Percentiles rank a stretch among this genome's conserved stretches.
phyloP scores from a whole-genome alignment of 1,140 invertebrate genomes.

The Ceratosolen solmsi region DNA sequence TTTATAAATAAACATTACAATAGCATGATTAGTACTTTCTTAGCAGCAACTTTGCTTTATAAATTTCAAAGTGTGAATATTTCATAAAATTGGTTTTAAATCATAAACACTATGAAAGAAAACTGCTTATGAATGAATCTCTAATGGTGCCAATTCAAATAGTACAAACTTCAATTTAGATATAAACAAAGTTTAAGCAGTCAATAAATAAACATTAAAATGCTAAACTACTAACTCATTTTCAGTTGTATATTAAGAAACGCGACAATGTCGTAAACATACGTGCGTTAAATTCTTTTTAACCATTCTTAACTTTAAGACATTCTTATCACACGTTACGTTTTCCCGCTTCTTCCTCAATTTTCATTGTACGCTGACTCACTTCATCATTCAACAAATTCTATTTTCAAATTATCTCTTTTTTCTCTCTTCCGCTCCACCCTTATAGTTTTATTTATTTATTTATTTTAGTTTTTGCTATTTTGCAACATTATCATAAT shows the following conservation, averaged over 20 bases:
- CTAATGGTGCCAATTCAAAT: not conserved
- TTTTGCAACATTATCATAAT: too few species aligned
- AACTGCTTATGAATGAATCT: too few species aligned
- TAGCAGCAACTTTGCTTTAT: too few species aligned
- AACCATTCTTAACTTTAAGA: not conserved
- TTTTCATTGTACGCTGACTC: not conserved
- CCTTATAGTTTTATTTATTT: too few species aligned
- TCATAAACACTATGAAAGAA: too few species aligned
- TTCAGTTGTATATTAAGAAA: not conserved
- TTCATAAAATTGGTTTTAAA: too few species aligned
- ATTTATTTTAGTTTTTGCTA: too few species aligned
- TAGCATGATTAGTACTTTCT: too few species aligned
- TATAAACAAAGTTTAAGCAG: not conserved
- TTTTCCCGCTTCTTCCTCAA: slow-evolving; percentile 8
- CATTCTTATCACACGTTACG: not conserved
- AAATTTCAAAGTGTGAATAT: too few species aligned
- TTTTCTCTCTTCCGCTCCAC: not conserved
- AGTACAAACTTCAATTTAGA: not conserved
- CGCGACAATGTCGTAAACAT: not conserved
- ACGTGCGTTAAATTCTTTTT: not conserved
- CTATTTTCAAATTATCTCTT: not conserved
- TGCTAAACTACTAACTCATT: not conserved
- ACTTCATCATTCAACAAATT: not conserved
- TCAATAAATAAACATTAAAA: not conserved
- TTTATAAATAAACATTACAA: not conserved